Evolutionary conservation across 2,888 invertebrate genomes (phyloP).

Genomic region (Amphimallon solstitiale): DNA sequence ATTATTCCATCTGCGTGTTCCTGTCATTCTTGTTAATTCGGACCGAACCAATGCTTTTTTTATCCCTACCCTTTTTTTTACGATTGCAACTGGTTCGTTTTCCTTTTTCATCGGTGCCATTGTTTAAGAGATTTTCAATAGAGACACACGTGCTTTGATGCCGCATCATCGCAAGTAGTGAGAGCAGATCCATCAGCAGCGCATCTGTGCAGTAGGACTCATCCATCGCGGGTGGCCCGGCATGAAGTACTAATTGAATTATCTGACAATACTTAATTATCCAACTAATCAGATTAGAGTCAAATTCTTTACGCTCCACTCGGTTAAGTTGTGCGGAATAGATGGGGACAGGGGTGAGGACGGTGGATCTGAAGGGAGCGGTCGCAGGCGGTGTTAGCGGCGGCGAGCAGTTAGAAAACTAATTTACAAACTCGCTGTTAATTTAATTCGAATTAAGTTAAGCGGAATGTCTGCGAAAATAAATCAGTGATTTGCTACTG

Average conservation of each 20-base stretch:
- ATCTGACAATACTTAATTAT: slow-evolving; percentile 61
- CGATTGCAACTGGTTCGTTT: not conserved
- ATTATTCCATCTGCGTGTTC: not conserved
- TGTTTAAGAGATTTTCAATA: no score
- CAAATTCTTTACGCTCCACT: slow-evolving; percentile 58
- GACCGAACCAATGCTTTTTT: not conserved
- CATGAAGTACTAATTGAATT: slow-evolving; percentile 47
- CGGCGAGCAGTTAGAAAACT: slow-evolving; percentile 55
- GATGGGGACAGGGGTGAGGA: no score
- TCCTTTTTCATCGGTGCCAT: no score
- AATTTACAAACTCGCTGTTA: slow-evolving; percentile 61
- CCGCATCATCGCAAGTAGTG: not conserved
- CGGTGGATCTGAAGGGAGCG: no score
- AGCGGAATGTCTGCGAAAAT: slow-evolving; percentile 54
- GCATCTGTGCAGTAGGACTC: no score
- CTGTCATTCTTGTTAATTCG: not conserved
- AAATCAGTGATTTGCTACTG: slow-evolving; percentile 47
- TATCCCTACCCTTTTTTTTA: not conserved
- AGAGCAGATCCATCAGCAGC: not conserved
- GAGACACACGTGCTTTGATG: not conserved
- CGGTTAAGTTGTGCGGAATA: slow-evolving; percentile 46
- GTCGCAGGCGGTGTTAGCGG: slow-evolving; percentile 33
- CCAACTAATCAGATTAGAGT: slow-evolving; percentile 60
- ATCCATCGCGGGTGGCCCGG: not conserved
- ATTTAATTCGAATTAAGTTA: slow-evolving; percentile 61